Evolutionary conservation across 2,888 invertebrate species (phyloP), one percentile per base, ranked within the genome.

Genomic region (Perizoma flavofasciatum): DNA sequence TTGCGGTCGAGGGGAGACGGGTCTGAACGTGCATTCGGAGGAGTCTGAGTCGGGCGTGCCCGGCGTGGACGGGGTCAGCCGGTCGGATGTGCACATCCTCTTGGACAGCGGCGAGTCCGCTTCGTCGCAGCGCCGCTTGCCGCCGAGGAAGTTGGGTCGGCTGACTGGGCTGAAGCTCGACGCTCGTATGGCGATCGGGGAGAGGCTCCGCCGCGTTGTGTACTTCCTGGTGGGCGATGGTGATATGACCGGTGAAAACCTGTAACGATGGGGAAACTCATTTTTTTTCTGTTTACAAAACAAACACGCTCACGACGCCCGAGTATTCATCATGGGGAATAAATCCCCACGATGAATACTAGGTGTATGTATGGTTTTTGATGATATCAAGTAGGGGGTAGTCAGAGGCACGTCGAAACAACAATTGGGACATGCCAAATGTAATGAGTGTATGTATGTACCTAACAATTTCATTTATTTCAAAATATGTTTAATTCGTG

Each of bases 221-320:
- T 96, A 96, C 52, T 96, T 96, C 65, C 98, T 93, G 35, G 97
- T 97, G 4, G 98, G 98, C 66, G 97, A 97, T 32, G 97, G 97
- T 6, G 96, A 96, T 43, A 96, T 93, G 66, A 86, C 93, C 40
- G 94, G 82, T 5, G 94, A 93, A 83, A 81, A 93, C 86, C 93
- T 84, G 10, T 5, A 10, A 4, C 5, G 9, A n/a, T 8, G 22
- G 3, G 3, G 6, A 44, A 44, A 7, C 5, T 0, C 11, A 5
- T 3, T 22, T 9, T 37, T 37, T 5, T 6, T 4, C 37, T 37
- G 37, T 6, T 37, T 3, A 37, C 1, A 22, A 22, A 22, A 22
- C 3, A 22, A 22, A 22, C 1, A 22, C 22, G 1, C 22, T 22
- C 22, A 22, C 22, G 22, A 22, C n/a, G n/a, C n/a, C n/a, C n/a